Evolutionary conservation across 2,797 vertebrate genomes (phyloP), one percentile per base, ranked within the genome.

Genomic region (Urosaurus nigricauda): DNA sequence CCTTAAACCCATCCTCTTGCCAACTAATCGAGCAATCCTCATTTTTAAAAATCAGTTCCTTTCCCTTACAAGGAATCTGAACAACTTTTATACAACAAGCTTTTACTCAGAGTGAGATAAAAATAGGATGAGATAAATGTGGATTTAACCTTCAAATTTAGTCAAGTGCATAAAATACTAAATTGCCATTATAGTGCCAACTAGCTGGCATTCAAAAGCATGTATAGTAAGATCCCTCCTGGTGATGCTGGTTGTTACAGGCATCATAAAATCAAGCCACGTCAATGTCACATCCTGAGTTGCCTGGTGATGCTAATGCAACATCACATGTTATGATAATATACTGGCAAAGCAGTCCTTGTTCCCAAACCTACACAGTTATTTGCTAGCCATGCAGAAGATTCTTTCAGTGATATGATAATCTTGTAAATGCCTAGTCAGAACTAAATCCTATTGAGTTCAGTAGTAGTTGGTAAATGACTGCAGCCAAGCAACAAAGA

Each of bases 41-140:
- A 84, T 89, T 90, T 90, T 83, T 74, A 86, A 60, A 32, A 83
- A 70, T 71, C 11, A 4, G 29, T 40, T 80, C 0, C 26, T 40
- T 92, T 91, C 86, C 85, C 32, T 37, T 89, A 86, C 0, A 87
- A 83, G 17, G 80, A 89, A 91, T 83, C 7, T 0, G 0, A 88
- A 81, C 83, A 79, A 1, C n/a, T 79, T 90, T 24, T 82, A 90
- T 78, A 94, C 82, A 83, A 68, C 70, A n/a, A 71, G 88, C 13
- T 84, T 74, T 47, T 88, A 74, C 63, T 93, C 14, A 65, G 73
- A 63, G 63, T 0, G 78, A 93, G 56, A 90, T 51, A 93, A 90
- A 92, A 90, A 53, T n/a, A 90, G 2, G 21, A 35, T 24, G 90
- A 88, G 32, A 63, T 77, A 94, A 90, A 91, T 16, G 35, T 40